Percentiles rank a stretch among this genome's conserved stretches.
phyloP scores from a whole-genome alignment of 2,888 invertebrate genomes.

The Neoaliturus tenellus region DNA sequence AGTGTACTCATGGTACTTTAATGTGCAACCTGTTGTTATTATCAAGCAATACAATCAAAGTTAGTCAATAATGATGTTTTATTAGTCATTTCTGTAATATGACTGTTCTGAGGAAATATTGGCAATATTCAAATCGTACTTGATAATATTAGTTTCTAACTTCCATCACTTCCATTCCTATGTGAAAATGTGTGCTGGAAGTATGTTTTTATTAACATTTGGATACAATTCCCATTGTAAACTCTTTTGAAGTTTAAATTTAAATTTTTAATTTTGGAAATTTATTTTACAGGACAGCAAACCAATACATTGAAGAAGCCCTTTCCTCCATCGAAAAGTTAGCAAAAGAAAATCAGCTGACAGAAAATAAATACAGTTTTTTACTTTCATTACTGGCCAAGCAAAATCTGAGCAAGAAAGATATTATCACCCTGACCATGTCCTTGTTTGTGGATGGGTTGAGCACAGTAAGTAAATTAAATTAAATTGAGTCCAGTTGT shows the following conservation, averaged over 20 bases:
- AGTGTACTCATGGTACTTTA: too few species aligned
- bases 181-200: too few species aligned
- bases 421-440: constrained; percentile 72
- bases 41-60: too few species aligned
- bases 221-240: background rate
- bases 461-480: constrained; percentile 72
- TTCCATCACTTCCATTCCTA: too few species aligned
- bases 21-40: too few species aligned
- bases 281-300: constrained; percentile 47
- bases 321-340: constrained; percentile 56
- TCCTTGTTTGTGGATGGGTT: constrained; percentile 75
- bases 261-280: background rate
- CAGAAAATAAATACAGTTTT: constrained; percentile 70
- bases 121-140: too few species aligned
- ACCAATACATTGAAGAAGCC: constrained; percentile 57
- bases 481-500: too few species aligned
- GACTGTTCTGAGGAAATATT: too few species aligned
- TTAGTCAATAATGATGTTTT: too few species aligned
- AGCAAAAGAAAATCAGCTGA: constrained; percentile 62
- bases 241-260: background rate
- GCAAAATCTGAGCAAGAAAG: constrained; percentile 71
- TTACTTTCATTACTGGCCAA: constrained; percentile 72
- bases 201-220: too few species aligned
- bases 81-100: too few species aligned
- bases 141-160: too few species aligned